Conservation (phyloP, 2,888 invertebrate genomes). For the Brenthis hecate region DNA sequence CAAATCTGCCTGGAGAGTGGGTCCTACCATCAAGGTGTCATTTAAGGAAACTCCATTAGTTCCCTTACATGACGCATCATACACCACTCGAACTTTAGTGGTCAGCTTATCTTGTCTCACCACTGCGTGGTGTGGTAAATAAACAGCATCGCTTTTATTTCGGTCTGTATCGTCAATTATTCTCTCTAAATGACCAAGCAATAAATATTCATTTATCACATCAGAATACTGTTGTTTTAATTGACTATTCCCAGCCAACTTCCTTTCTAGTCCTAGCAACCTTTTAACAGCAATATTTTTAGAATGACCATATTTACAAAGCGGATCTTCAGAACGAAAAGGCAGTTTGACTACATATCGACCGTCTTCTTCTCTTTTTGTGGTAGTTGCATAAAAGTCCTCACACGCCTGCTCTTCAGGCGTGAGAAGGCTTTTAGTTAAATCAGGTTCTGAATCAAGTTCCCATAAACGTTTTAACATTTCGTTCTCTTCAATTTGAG, state of each 20-base stretch:
- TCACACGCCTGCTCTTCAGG: no score
- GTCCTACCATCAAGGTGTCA: slow-evolving; percentile 36
- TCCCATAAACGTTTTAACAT: no score
- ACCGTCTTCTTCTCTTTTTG: no score
- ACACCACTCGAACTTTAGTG: no score
- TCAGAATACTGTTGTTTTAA: slow-evolving; percentile 20
- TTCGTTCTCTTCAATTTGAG: no score
- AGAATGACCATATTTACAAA: slow-evolving; percentile 12
- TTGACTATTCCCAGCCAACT: slow-evolving; percentile 10
- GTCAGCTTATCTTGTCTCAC: no score
- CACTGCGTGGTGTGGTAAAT: no score
- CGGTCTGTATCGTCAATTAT: no score
- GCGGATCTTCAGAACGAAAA: slow-evolving; percentile 2
- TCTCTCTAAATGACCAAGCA: background rate
- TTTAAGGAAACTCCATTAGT: slow-evolving; percentile 36
- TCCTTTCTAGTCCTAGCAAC: slow-evolving; percentile 18
- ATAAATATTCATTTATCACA: slow-evolving; percentile 4
- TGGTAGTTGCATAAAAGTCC: no score
- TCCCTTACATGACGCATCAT: slow-evolving; percentile 8
- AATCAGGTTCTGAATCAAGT: no score
- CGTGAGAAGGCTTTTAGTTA: no score
- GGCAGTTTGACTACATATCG: slow-evolving; percentile 5
- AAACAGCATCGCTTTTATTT: no score
- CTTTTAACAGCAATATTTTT: slow-evolving; percentile 15
- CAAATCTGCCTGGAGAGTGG: slow-evolving; percentile 34